Evolutionary conservation across 2,797 vertebrate species (phyloP), one percentile per base, ranked within the genome.

Genomic region (Scarus forsteni): DNA sequence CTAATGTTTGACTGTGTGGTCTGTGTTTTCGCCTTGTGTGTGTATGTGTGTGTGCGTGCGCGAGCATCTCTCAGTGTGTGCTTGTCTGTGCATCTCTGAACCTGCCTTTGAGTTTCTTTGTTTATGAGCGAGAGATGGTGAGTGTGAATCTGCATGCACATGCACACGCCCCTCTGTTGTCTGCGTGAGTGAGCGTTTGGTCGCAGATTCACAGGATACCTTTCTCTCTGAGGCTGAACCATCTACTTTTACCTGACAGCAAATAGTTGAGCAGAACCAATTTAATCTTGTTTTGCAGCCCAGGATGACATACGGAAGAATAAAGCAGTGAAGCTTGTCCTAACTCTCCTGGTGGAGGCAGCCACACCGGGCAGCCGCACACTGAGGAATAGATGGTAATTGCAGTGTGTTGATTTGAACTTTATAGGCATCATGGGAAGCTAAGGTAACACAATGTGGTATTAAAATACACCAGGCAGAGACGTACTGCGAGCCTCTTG

Each of bases 181-280:
- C 77, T 85, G 74, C 58, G 13, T 60, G 73, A 76, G 40, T 60
- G 65, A 73, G 59, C 66, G 73, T 81, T 84, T 77, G 84, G 78
- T 83, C 55, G 42, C 66, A 73, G 64, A 85, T 79, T 86, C 50
- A 10, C 66, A 59, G 77, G 73, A 79, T 82, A 79, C 75, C 73
- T 87, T 85, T 89, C 79, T 78, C 72, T 89, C 80, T 52, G 19
- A 79, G 79, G 82, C 79, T 85, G 81, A 92, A 88, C 83, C 81
- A 72, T 89, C 87, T 90, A 88, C 85, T 88, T 87, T 89, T 88
- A 87, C 79, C 81, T 91, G 90, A 90, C 89, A 92, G 89, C 80
- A 91, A 90, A 92, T 86, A 90, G 85, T 89, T 89, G 89, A 88
- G 89, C 89, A 87, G 86, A 92, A 90, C 85, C 89, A 92, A 91